Base-by-base conservation (phyloP, 2,797 vertebrate genomes). In the Centropyge bicolor region DNA sequence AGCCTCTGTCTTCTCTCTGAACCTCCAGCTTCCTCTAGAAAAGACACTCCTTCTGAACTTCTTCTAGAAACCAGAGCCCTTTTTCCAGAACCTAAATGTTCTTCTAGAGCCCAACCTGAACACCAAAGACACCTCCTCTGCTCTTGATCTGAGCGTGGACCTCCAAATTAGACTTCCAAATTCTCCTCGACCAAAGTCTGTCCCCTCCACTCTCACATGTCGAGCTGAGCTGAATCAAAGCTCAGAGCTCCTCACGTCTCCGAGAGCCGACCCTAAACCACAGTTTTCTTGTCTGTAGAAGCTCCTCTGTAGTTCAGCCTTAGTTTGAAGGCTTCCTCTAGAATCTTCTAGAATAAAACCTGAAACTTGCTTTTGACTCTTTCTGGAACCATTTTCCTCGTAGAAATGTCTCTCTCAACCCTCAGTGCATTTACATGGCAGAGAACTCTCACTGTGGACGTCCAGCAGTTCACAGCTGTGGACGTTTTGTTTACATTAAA, bases 351-450 rank as follows among this genome's bases (percentile, higher is more conserved):
- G 64, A 76, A 72, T n/a, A 13, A 70, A 1, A 45, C 14, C 14
- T 59, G 36, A n/a, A 74, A 51, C 35, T 55, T 51, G 7, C 13
- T 52, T 24, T 49, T 41, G 40, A 31, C 62, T 27, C 70, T 59
- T 79, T 63, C 36, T 36, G 24, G 38, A 78, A 12, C 22, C 0
- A 8, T 38, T 36, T 49, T 76, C 54, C 40, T 61, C 70, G 38
- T 70, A 59, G 51, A 83, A 67, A 6, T 38, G 71, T 48, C 27
- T 80, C 38, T 38, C 49, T 16, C 3, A 76, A 72, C 10, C 35
- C 1, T 85, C 84, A 78, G 91, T 91, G 85, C 91, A 92, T 95
- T 95, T 93, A 89, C 93, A 94, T 92, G 93, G 93, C 83, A 68
- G 46, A 80, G 36, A 41, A 56, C 70, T 84, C 59, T 62, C 69